Base-by-base conservation (phyloP, 2,888 invertebrate species). In the Rutpela maculata region DNA sequence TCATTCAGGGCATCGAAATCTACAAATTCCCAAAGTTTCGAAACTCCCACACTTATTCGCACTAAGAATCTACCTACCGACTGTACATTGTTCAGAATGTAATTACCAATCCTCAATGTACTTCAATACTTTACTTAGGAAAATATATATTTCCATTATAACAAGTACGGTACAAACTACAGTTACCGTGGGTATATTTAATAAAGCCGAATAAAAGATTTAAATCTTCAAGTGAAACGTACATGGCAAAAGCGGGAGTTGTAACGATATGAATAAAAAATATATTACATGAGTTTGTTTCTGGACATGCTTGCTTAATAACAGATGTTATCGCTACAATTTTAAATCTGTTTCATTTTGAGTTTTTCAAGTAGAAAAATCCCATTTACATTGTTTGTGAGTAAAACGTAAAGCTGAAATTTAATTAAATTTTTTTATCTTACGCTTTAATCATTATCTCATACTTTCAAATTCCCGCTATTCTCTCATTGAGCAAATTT, bases 391-490 rank as follows among this genome's bases (percentile, higher is more conserved):
- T 17, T 62, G 62, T 62, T 60, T 60, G 70, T 18, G 60, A 60
- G 60, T 43, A 35, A 60, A 62, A 70, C 38, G 60, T 38, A 62
- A 70, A 62, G 43, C 60, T 70, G 59, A 56, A 55, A 55, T 71
- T 75, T 75, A 70, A 75, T 75, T 75, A 75, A 75, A 73, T 73
- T 63, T 75, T 71, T 75, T 56, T 75, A 75, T 75, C 75, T 65
- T 43, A 2, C 43, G 50, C 60, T 75, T 56, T 70, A 63, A 75
- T 70, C 69, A 75, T 38, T 74, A 74, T 56, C 50, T 56, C 19
- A 26, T 63, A 75, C 38, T 31, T 75, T 69, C 26, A 66, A 31
- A 35, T 62, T 5, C 31, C 55, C 12, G 69, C 69, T 43, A 50
- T 60, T 17, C 43, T 60, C 22, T 70, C 26, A 70, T 43, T 70